Conservation (phyloP, 2,797 vertebrate species). For the Tachyglossus aculeatus region DNA sequence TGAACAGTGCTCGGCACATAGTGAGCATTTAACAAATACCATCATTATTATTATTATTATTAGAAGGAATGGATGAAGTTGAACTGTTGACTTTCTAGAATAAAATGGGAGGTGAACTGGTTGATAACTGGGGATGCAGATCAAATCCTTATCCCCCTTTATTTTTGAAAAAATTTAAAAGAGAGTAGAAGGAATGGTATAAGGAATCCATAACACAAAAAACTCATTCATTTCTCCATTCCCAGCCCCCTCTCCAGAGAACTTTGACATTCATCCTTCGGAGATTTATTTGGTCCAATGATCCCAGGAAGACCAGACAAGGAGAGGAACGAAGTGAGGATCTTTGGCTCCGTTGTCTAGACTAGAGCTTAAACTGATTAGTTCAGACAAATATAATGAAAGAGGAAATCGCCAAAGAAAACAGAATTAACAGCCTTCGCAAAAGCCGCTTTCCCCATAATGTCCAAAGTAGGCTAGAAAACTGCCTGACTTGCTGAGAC, state of each 20-base stretch:
- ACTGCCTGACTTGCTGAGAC: no score
- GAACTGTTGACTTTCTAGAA: no score
- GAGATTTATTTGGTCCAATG: neutral
- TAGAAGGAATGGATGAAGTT: no score
- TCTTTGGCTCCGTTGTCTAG: slow-evolving; percentile 22
- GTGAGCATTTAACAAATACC: no score
- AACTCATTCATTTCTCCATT: neutral
- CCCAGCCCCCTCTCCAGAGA: neutral
- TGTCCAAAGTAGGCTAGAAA: no score
- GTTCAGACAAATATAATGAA: slow-evolving; percentile 35
- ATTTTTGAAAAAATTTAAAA: neutral
- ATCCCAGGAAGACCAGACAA: neutral
- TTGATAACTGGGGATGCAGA: no score
- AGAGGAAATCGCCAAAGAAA: slow-evolving; percentile 34
- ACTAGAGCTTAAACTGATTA: slow-evolving; percentile 26
- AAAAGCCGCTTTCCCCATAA: neutral
- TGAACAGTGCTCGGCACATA: no score
- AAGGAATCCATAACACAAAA: neutral
- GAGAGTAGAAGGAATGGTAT: neutral
- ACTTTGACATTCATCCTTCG: neutral
- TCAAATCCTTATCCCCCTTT: no score
- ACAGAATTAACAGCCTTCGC: slow-evolving; percentile 22
- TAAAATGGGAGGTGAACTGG: no score
- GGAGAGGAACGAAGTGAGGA: neutral
- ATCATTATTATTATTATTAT: no score